Evolutionary conservation across 2,888 invertebrate species (phyloP), one percentile per base, ranked within the genome.

Genomic region (Spatulosminthurus flaviceps): DNA sequence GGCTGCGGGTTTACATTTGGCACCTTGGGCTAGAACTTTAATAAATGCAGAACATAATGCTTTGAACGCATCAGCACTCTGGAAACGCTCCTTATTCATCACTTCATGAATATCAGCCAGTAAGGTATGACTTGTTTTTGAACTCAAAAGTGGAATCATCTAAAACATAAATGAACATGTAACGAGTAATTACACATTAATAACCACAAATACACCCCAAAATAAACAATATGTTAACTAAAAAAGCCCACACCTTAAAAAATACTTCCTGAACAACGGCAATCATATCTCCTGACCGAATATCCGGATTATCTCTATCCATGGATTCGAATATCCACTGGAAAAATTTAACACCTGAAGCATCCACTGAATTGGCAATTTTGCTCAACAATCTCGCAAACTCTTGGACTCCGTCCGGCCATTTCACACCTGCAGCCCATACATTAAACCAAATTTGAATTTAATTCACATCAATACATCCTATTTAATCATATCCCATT

Each of bases 291-390:
- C 9, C 79, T 72, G 1, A 82, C 74, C 42, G 60, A 24, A n/a
- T 42, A 21, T 60, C 70, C 21, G 72, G 34, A n/a, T 22, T 43
- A 24, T 67, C 79, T 74, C n/a, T 74, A 41, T 76, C 61, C 28
- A 83, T 80, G 13, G 79, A 78, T n/a, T 82, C 82, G 28, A 82
- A 80, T 0, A 83, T 26, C 83, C 83, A 83, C 21, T 80, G 80
- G 72, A 81, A 82, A 7, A 83, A 76, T 73, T 80, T 79, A 13
- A 42, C 66, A 16, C 60, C 66, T 43, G 77, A 73, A 42, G 70
- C 77, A 28, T 82, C 83, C 79, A 82, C 80, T 16, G 78, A 75
- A 64, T 80, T 73, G 60, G 80, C 80, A 22, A 83, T 82, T 64
- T 79, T 80, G 21, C 69, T 64, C 7, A 83, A 74, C 11, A 83